Conservation (phyloP, 2,113 vertebrate species). For the Gadus macrocephalus region DNA sequence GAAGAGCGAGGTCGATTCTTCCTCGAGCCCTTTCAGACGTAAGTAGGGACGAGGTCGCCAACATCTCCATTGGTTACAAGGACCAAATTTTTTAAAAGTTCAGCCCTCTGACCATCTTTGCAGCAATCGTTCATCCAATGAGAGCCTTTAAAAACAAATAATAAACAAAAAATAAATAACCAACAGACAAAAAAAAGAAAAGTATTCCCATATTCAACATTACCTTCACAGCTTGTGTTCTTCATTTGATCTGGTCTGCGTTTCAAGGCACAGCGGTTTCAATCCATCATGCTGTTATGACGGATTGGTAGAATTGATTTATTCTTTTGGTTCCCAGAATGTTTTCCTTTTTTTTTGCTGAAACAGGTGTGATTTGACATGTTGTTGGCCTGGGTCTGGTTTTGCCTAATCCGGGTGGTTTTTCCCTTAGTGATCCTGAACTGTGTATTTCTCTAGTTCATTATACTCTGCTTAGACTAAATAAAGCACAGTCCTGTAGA, state of each 20-base stretch:
- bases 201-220: not conserved
- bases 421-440: slow-evolving; percentile 75
- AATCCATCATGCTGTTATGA: slow-evolving; percentile 36
- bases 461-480: slow-evolving; percentile 83
- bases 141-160: slow-evolving; percentile 58
- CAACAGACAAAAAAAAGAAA: not conserved
- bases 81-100: slow-evolving; percentile 67
- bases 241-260: slow-evolving; percentile 39
- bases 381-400: slow-evolving; percentile 68
- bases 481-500: slow-evolving; percentile 84
- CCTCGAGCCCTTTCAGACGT: slow-evolving; percentile 64
- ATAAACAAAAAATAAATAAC: slow-evolving; percentile 22
- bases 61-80: slow-evolving; percentile 69
- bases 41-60: slow-evolving; percentile 51
- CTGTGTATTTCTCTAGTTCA: slow-evolving; percentile 81
- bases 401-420: slow-evolving; percentile 64
- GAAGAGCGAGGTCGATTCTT: slow-evolving; percentile 45
- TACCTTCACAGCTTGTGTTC: slow-evolving; percentile 65
- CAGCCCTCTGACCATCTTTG: slow-evolving; percentile 58
- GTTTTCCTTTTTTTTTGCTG: slow-evolving; percentile 18
- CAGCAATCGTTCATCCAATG: slow-evolving; percentile 63
- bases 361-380: slow-evolving; percentile 76
- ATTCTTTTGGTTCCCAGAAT: slow-evolving; percentile 16
- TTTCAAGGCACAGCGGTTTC: slow-evolving; percentile 13
- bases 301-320: slow-evolving; percentile 13